A percentile compares a stretch with the other conserved stretches of the same genome.
These are phyloP conservation scores for Candidula unifasciata DNA, from an alignment of 2,888 invertebrate genomes.

Conservation along the genomic window DNA sequence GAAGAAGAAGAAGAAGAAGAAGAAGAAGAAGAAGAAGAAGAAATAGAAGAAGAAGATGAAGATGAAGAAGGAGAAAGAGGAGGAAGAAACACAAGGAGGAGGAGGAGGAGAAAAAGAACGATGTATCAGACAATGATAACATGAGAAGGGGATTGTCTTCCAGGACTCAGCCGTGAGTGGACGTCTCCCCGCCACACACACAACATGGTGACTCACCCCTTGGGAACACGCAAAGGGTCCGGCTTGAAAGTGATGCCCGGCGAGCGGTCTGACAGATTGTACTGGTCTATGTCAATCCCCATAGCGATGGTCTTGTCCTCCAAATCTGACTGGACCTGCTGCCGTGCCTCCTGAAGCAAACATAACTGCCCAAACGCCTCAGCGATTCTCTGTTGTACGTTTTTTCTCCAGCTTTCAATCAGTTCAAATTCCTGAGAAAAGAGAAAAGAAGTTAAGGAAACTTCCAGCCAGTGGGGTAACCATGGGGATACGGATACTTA, in stretches of 20 bases:
- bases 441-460: neutral
- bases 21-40: too few relatives aligned
- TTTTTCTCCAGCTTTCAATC: slow-evolving; percentile 76
- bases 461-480: too few relatives aligned
- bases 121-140: too few relatives aligned
- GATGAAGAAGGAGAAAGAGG: too few relatives aligned
- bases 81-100: too few relatives aligned
- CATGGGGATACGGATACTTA: too few relatives aligned
- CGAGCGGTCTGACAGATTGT: slow-evolving; percentile 86
- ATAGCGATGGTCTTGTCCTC: slow-evolving; percentile 88
- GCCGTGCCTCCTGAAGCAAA: slow-evolving; percentile 77
- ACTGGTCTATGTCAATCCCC: slow-evolving; percentile 84
- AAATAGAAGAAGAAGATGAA: too few relatives aligned
- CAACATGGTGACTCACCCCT: slow-evolving; percentile 70
- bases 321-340: slow-evolving; percentile 77
- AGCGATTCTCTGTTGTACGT: slow-evolving; percentile 75
- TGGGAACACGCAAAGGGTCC: slow-evolving; percentile 87
- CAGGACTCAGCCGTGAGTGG: too few relatives aligned
- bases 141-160: too few relatives aligned
- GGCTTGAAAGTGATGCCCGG: slow-evolving; percentile 91
- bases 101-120: too few relatives aligned
- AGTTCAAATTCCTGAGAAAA: slow-evolving; percentile 75
- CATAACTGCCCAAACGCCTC: slow-evolving; percentile 78
- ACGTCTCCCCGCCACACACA: too few relatives aligned
- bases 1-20: too few relatives aligned